Evolutionary conservation across 2,797 vertebrate genomes (phyloP), one percentile per base, ranked within the genome.

Genomic region (Gorsachius magnificus): DNA sequence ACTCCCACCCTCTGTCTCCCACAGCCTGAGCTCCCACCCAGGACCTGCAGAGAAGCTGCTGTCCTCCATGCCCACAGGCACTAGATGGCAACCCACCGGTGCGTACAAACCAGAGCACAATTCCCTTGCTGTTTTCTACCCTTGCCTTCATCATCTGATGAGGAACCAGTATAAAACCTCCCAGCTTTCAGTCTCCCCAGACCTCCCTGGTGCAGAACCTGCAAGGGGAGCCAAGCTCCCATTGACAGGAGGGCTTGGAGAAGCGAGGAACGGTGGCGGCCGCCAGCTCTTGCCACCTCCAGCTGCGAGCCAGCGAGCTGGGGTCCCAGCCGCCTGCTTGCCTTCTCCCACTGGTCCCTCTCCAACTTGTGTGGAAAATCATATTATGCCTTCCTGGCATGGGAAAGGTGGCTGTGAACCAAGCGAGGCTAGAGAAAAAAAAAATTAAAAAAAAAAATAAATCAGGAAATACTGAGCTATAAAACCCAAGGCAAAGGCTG

Each of bases 391-490:
- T 86, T 69, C 89, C 93, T 83, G 93, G 83, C 94, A 93, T 12
- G 69, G 87, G 54, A 78, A 78, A 54, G 84, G 81, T 6, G 85
- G 79, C 96, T 71, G 35, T 4, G 72, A 76, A 79, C 72, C 75
- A 35, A 93, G 70, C 24, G 15, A 68, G 81, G 90, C 8, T 80
- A 60, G 60, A 85, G 80, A 4, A 11, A 28, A 76, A 66, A 71
- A 50, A 24, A 35, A 19, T 8, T 14, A 14, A 41, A 41, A n/a
- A 28, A 75, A 66, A 70, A 41, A 24, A 35, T 15, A 8, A n/a
- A 48, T 50, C 83, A 88, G 96, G 89, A 93, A 96, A 89, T 5
- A 36, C 6, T 61, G 95, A 94, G 93, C 87, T 87, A 51, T 53
- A 31, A 89, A 88, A 91, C 17, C 63, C 80, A 46, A 58, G 0